phyloP scores from a whole-genome alignment of 2,888 invertebrate genomes.

The Leptopilina drosophilae region DNA sequence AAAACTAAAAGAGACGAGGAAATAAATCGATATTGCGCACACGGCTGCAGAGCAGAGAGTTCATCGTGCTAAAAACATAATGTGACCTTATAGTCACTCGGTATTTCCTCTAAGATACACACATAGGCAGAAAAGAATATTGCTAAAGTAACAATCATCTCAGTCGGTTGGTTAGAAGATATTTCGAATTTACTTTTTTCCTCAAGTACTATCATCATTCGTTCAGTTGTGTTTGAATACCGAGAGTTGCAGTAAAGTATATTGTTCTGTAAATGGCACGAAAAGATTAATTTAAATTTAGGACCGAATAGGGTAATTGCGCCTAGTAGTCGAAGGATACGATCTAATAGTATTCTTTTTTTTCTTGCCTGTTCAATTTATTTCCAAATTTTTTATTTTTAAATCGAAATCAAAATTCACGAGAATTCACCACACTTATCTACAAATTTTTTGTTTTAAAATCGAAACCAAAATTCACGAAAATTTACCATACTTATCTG shows the following conservation, averaged over 20 bases:
- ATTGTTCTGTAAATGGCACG: too few species aligned
- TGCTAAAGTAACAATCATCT: background rate
- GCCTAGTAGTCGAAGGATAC: too few species aligned
- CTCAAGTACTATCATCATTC: background rate
- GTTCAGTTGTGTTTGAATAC: background rate
- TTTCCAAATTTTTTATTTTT: too few species aligned
- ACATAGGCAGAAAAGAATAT: background rate
- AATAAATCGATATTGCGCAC: conserved; percentile 38
- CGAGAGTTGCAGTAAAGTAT: background rate
- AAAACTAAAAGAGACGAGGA: conserved; percentile 26
- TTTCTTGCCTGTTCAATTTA: background rate
- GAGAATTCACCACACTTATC: too few species aligned
- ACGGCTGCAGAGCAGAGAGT: conserved; percentile 24
- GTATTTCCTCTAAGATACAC: background rate
- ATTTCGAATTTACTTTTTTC: background rate
- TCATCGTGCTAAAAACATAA: conserved; percentile 35
- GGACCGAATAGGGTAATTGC: too few species aligned
- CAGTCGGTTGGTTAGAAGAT: background rate
- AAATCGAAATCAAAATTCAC: too few species aligned
- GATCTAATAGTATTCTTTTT: too few species aligned
- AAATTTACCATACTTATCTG: too few species aligned
- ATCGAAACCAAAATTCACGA: too few species aligned
- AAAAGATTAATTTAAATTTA: too few species aligned
- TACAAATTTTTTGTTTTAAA: too few species aligned
- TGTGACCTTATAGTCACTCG: conserved; percentile 20